A percentile compares a stretch with the other conserved stretches of the same genome.
These are phyloP conservation scores for Tridacna crocea DNA, from an alignment of 2,888 invertebrate species.

Conservation along the genomic window DNA sequence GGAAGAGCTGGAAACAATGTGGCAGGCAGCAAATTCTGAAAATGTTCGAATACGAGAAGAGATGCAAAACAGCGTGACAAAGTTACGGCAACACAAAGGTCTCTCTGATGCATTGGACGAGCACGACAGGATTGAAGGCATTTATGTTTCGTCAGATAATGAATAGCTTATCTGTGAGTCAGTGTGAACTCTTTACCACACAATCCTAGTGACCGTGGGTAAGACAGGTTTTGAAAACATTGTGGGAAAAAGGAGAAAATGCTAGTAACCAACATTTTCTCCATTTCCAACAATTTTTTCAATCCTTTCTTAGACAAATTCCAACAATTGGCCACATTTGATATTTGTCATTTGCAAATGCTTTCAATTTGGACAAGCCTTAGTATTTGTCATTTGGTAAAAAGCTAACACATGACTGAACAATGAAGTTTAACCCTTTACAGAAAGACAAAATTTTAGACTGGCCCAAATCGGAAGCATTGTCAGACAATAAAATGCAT, in stretches of 20 bases:
- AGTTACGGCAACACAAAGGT: slow-evolving; percentile 74
- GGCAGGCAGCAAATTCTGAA: slow-evolving; percentile 82
- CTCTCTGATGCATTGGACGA: slow-evolving; percentile 71
- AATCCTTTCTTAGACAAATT: background rate
- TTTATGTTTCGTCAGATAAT: slow-evolving; percentile 54
- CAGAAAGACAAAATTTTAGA: no score
- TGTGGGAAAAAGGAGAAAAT: background rate
- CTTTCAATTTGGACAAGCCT: no score
- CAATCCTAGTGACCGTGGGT: background rate
- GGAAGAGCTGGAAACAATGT: slow-evolving; percentile 81
- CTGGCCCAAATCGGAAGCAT: no score
- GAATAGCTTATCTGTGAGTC: background rate
- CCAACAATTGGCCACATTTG: no score
- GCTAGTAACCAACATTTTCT: background rate
- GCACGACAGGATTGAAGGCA: slow-evolving; percentile 62
- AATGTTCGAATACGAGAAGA: slow-evolving; percentile 80
- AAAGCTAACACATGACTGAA: no score
- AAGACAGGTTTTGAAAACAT: background rate
- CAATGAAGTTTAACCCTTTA: no score
- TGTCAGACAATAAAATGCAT: no score
- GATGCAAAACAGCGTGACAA: slow-evolving; percentile 73
- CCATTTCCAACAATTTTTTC: background rate
- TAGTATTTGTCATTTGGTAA: no score
- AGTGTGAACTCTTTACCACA: background rate
- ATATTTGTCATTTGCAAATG: no score